A percentile compares a stretch with the other conserved stretches of the same genome.
These are phyloP conservation scores for Centruroides vittatus DNA, from an alignment of 1,140 invertebrate genomes.

Conservation along the genomic window DNA sequence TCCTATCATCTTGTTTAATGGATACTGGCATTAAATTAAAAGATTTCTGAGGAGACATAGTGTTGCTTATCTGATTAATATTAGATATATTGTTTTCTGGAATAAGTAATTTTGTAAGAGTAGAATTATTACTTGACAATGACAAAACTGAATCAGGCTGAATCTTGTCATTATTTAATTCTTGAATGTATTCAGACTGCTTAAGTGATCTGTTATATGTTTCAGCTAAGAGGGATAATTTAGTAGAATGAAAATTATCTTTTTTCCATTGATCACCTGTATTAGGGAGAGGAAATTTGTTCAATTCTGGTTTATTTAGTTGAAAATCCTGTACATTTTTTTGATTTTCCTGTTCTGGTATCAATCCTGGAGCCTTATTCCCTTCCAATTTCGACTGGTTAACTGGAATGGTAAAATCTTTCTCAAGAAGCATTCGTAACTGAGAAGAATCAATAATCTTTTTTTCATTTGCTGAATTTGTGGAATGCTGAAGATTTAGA, in stretches of 20 bases:
- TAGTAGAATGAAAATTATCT: background rate
- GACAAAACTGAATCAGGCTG: background rate
- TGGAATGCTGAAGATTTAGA: background rate
- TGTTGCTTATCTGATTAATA: slow-evolving; percentile 32
- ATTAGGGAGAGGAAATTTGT: background rate
- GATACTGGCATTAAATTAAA: slow-evolving; percentile 74
- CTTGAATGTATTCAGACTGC: background rate
- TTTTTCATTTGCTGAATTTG: background rate
- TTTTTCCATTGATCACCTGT: background rate
- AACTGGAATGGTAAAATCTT: slow-evolving; percentile 35
- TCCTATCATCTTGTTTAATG: slow-evolving; percentile 36
- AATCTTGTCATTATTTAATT: background rate
- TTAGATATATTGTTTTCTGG: slow-evolving; percentile 4
- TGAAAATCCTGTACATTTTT: background rate
- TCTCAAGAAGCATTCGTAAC: slow-evolving; percentile 49
- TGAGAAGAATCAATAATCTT: slow-evolving; percentile 44
- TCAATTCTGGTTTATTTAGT: background rate
- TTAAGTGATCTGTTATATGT: background rate
- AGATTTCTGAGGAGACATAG: slow-evolving; percentile 37
- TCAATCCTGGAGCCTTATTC: background rate
- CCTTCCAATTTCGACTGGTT: background rate
- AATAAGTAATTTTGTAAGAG: background rate
- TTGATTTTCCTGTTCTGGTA: background rate
- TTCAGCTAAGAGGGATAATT: background rate
- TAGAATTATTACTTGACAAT: background rate